phyloP scores from a whole-genome alignment of 2,113 vertebrate genomes.

The Falcunculus frontatus region DNA sequence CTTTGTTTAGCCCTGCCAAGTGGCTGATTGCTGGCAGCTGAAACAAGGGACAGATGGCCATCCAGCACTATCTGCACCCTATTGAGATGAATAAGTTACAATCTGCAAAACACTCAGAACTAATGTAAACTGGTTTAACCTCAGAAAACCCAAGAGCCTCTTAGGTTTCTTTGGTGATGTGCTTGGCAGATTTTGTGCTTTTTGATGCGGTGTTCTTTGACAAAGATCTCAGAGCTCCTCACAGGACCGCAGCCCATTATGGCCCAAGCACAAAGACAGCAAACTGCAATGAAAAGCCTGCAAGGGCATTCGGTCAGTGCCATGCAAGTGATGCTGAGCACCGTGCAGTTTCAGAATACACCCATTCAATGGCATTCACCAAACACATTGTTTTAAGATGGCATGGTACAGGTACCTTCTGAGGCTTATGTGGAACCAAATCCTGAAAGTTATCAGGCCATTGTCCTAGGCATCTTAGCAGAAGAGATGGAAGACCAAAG shows the following conservation, averaged over 20 bases:
- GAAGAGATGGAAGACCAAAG: not conserved
- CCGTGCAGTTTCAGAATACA: fast-evolving
- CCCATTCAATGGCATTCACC: not conserved
- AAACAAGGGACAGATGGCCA: conserved; percentile 65
- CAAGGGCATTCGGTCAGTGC: not conserved
- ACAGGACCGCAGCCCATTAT: not conserved
- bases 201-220: not conserved
- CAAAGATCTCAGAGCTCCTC: not conserved
- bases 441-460: not conserved
- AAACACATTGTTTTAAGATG: not conserved
- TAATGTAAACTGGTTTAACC: conserved; percentile 68
- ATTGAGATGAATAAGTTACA: conserved; percentile 62
- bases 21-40: conserved; percentile 54
- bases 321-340: not conserved
- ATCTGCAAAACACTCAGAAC: conserved; percentile 61
- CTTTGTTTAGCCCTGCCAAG: conserved; percentile 27
- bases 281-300: not conserved
- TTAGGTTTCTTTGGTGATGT: not conserved
- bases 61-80: conserved; percentile 42
- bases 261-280: not conserved
- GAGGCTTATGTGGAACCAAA: not conserved
- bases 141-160: conserved; percentile 31
- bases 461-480: not conserved
- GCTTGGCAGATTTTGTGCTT: not conserved
- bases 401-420: not conserved